Conservation (phyloP, 2,888 invertebrate species). For the Acutogordius australiensis region DNA sequence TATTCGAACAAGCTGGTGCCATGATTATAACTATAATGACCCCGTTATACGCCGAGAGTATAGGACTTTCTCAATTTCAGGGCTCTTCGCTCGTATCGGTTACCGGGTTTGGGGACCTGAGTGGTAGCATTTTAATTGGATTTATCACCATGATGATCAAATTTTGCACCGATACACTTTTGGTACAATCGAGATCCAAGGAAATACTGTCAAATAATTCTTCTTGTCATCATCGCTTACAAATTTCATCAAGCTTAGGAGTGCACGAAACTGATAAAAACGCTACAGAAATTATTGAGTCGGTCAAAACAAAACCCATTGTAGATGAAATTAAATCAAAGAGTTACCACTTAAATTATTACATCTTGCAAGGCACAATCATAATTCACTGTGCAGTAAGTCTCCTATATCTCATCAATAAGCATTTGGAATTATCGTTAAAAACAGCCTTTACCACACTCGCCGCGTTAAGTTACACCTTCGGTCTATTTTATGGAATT, state of each 20-base stretch:
- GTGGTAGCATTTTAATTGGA: neutral
- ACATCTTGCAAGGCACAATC: neutral
- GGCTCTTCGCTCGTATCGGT: neutral
- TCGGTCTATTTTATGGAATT: neutral
- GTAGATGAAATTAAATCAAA: no score
- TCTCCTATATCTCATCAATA: neutral
- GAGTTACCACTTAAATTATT: neutral
- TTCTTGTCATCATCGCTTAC: neutral
- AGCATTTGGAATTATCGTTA: no score
- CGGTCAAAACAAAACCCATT: no score
- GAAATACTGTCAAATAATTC: neutral
- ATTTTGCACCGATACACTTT: no score
- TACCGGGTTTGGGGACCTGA: neutral
- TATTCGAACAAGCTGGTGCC: constrained; percentile 1
- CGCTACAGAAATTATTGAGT: neutral
- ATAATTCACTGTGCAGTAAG: neutral
- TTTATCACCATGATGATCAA: neutral
- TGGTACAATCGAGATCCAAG: neutral
- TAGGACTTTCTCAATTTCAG: neutral
- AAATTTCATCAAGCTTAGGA: neutral
- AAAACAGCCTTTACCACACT: neutral
- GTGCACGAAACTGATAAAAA: neutral
- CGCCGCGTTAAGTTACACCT: neutral
- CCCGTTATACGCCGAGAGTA: neutral
- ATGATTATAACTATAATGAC: neutral